phyloP scores from a whole-genome alignment of 2,888 invertebrate genomes.

The Pandemis cinnamomeana region DNA sequence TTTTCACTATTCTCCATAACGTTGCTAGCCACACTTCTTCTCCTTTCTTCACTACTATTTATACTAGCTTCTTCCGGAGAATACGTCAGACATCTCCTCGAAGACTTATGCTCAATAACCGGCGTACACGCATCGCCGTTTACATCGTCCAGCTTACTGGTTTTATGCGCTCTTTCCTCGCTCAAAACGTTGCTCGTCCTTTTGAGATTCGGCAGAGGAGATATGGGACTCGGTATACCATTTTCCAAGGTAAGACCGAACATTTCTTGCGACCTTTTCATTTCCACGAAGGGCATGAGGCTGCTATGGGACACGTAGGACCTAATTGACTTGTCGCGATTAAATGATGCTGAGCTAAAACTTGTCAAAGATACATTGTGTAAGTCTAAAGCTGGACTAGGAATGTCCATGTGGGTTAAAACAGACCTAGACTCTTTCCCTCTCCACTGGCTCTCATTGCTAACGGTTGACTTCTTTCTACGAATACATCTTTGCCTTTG shows the following conservation, averaged over 20 bases:
- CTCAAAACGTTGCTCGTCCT: constrained; percentile 74
- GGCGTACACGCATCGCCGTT: constrained; percentile 72
- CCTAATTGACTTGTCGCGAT: constrained; percentile 57
- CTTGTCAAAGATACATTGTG: constrained; percentile 70
- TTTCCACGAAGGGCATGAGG: constrained; percentile 65
- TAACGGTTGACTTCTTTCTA: constrained; percentile 78
- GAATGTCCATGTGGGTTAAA: constrained; percentile 74
- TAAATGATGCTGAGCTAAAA: constrained; percentile 53
- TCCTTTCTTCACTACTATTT: constrained; percentile 81
- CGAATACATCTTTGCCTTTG: constrained; percentile 85
- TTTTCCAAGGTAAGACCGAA: constrained; percentile 78
- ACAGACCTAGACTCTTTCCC: constrained; percentile 65
- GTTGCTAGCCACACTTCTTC: constrained; percentile 81
- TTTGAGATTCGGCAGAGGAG: constrained; percentile 73
- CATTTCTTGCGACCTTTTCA: constrained; percentile 67
- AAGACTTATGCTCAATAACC: constrained; percentile 77
- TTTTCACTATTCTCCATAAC: constrained; percentile 70
- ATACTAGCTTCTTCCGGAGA: constrained; percentile 83
- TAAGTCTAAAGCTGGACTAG: constrained; percentile 72
- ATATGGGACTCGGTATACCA: constrained; percentile 82
- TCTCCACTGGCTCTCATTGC: constrained; percentile 71
- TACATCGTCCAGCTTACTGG: constrained; percentile 79
- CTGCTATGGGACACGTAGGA: constrained; percentile 78
- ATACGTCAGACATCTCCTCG: constrained; percentile 85
- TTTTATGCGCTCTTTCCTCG: constrained; percentile 77